phyloP scores from a whole-genome alignment of 1,140 invertebrate genomes.

The Linepithema humile region DNA sequence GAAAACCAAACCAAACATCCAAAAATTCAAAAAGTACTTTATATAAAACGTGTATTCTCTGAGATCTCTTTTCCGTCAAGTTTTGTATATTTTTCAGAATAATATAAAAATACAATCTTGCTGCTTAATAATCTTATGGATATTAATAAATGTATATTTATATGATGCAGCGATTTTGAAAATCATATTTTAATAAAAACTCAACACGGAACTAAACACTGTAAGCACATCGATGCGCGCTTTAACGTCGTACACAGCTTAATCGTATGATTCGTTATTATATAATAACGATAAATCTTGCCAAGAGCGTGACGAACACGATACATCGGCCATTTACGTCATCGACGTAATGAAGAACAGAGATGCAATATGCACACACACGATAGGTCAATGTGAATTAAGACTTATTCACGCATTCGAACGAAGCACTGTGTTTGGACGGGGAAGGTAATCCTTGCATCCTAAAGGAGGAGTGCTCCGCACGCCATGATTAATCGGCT shows the following conservation, averaged over 20 bases:
- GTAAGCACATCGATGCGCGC: conserved; percentile 11
- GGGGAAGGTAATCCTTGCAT: conserved; percentile 57
- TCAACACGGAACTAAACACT: not conserved
- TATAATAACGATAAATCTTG: conserved; percentile 60
- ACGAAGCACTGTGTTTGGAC: conserved; percentile 61
- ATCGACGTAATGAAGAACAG: conserved; percentile 58
- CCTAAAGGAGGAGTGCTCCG: conserved; percentile 71
- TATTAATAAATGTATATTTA: no score
- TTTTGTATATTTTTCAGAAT: no score
- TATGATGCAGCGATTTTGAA: not conserved
- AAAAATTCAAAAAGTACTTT: not conserved
- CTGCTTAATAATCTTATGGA: not conserved
- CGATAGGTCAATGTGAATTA: conserved; percentile 19
- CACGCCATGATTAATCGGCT: conserved; percentile 77
- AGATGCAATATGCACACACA: conserved; percentile 38
- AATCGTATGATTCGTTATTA: conserved; percentile 21
- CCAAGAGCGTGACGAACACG: conserved; percentile 20
- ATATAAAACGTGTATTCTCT: not conserved
- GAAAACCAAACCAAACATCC: not conserved
- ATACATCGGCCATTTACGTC: conserved; percentile 34
- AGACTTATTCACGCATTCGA: conserved; percentile 69
- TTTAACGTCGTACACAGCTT: not conserved
- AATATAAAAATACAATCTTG: not conserved
- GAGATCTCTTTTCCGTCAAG: not conserved
- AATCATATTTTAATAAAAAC: not conserved